Base-by-base conservation (phyloP, 2,888 invertebrate species). In the Phrixothrix hirtus region DNA sequence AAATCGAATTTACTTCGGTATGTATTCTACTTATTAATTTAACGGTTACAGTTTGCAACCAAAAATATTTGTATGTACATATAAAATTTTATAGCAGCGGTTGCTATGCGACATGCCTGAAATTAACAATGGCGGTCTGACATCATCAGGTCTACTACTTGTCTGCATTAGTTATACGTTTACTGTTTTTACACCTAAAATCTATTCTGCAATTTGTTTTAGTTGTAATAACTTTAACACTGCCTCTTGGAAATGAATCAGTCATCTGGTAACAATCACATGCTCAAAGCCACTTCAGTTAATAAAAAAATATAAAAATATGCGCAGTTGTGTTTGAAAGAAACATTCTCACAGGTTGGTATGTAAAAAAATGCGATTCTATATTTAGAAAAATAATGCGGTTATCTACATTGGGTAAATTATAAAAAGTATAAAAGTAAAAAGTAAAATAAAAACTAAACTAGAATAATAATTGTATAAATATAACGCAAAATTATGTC, bases 381-480 rank as follows among this genome's bases (percentile, higher is more conserved):
- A 21, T 7, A 21, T 21, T n/a, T n/a, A n/a, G n/a, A n/a, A n/a
- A n/a, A n/a, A n/a, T n/a, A n/a, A n/a, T n/a, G n/a, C n/a, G n/a
- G n/a, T n/a, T n/a, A 21, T 5, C 21, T 21, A 7, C 21, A 7
- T 21, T 5, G 21, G 7, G 21, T 7, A 21, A 21, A 21, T 21
- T 21, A 21, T 21, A 7, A 21, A 21, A 21, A 21, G 7, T 21
- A 21, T 7, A 21, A 21, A 21, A 21, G 21, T 21, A 21, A 21
- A 21, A 21, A 21, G 7, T 21, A 21, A 21, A 3, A 21, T 21
- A 5, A 21, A 21, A 7, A n/a, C n/a, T n/a, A n/a, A n/a, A n/a
- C n/a, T 17, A 36, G 11, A 9, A 17, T 36, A 26, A 38, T 11
- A 34, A 5, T 34, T 38, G 25, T 38, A 38, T 26, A 38, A 38